Evolutionary conservation across 2,797 vertebrate species (phyloP), one percentile per base, ranked within the genome.

Genomic region (Hydrophis major): DNA sequence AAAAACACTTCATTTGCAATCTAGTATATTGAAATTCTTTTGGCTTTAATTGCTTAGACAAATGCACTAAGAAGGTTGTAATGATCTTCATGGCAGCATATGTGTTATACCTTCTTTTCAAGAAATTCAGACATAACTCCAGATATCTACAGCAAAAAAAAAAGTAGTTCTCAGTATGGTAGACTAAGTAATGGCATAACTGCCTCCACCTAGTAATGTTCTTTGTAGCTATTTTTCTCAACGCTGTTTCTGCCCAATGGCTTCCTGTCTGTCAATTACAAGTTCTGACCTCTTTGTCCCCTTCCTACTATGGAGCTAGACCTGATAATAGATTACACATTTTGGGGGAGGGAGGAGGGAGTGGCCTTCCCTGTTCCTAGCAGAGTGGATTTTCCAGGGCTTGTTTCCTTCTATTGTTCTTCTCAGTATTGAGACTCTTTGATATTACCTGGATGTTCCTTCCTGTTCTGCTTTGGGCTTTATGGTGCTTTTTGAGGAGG

Each of bases 381-480:
- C 95, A 94, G 93, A 95, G 91, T 87, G 87, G 93, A 94, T 78
- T 97, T 97, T 96, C 94, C 94, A 96, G 69, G 61, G 90, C 25
- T 93, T 96, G 95, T 95, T 97, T 97, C 97, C 97, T 97, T 96
- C 86, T 93, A 96, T 97, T 97, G 97, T 97, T 96, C 95, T 96
- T 53, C 32, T 50, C 16, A 53, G 53, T 27, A 95, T 86, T 93
- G 94, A 94, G 0, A 93, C 92, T 0, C 66, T 95, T 96, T 96
- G 95, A 93, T 96, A 94, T 61, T 59, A 94, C 91, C 91, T 94
- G 91, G 92, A 89, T 96, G 95, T 95, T 96, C 90, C 74, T 91
- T 91, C 90, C 96, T 96, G 96, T 93, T 92, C 93, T 95, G 57
- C 87, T 92, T 91, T 69, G 5, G 27, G 93, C 66, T 88, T 88